phyloP scores from a whole-genome alignment of 2,113 vertebrate genomes.

The Ceratotherium simum region DNA sequence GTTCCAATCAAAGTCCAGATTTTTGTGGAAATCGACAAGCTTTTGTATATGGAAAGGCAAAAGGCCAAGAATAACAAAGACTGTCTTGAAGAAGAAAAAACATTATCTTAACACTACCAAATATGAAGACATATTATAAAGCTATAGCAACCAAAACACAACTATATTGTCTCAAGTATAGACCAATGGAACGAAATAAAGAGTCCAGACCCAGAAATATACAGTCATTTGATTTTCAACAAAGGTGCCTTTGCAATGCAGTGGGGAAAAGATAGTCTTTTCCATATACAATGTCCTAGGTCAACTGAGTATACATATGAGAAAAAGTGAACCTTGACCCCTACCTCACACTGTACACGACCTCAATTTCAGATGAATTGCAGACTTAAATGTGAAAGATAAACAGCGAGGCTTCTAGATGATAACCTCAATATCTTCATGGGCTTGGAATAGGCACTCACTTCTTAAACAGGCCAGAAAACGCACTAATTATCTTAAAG shows the following conservation, averaged over 20 bases:
- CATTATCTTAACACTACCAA: neutral
- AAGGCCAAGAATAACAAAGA: slow-evolving; percentile 22
- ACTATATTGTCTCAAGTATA: neutral
- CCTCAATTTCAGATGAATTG: neutral
- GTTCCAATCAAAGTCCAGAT: neutral
- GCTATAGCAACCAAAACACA: neutral
- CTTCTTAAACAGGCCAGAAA: slow-evolving; percentile 24
- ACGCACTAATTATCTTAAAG: neutral
- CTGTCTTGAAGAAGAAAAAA: neutral
- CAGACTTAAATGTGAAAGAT: neutral
- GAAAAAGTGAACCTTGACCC: neutral
- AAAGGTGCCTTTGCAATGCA: neutral
- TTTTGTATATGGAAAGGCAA: slow-evolving; percentile 18
- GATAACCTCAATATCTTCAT: neutral
- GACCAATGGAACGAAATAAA: neutral
- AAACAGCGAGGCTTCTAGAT: neutral
- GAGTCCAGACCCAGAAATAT: neutral
- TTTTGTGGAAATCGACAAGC: slow-evolving; percentile 28
- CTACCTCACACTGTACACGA: neutral
- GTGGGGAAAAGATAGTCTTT: neutral
- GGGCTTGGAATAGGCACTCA: neutral
- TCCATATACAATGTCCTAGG: neutral
- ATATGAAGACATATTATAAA: neutral
- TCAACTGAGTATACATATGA: neutral
- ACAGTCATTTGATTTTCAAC: neutral